Evolutionary conservation across 2,888 invertebrate species (phyloP).

Genomic region (Elmis aenea): DNA sequence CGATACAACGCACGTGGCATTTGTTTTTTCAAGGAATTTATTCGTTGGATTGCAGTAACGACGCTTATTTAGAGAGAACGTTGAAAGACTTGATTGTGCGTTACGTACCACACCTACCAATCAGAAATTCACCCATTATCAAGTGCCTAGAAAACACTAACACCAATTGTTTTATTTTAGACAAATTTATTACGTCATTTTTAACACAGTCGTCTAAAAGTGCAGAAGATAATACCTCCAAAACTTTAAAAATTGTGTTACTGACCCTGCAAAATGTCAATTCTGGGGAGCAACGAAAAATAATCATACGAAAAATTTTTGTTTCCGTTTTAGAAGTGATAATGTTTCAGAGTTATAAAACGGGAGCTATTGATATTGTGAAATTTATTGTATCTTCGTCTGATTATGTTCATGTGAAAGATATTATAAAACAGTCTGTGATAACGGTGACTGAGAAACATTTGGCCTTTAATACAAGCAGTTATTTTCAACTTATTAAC

Average conservation of each 20-base stretch:
- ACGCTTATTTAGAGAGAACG: conserved; percentile 48
- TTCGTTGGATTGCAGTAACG: conserved; percentile 46
- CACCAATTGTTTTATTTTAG: conserved; percentile 32
- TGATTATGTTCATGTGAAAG: conserved; percentile 29
- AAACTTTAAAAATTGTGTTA: conserved; percentile 36
- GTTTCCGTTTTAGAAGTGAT: conserved; percentile 37
- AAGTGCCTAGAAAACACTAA: conserved; percentile 32
- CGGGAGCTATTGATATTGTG: conserved; percentile 32
- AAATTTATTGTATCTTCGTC: conserved; percentile 30
- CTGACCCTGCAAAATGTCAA: conserved; percentile 31
- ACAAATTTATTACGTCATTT: conserved; percentile 35
- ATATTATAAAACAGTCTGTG: conserved; percentile 34
- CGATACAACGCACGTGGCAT: conserved; percentile 51
- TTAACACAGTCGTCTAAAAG: conserved; percentile 37
- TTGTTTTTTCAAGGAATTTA: conserved; percentile 51
- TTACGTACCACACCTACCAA: conserved; percentile 38
- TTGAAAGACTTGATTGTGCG: conserved; percentile 48
- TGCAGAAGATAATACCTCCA: conserved; percentile 34
- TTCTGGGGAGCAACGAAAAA: conserved; percentile 14
- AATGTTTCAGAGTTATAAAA: conserved; percentile 37
- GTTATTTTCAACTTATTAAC: conserved; percentile 42
- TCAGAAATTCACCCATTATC: conserved; percentile 34
- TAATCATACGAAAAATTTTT: conserved; percentile 31
- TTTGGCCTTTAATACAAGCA: conserved; percentile 45
- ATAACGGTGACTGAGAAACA: conserved; percentile 42